A percentile compares a stretch with the other conserved stretches of the same genome.
These are phyloP conservation scores for Parauchenoglanis ngamensis DNA, from an alignment of 2,797 vertebrate species.

Conservation along the genomic window DNA sequence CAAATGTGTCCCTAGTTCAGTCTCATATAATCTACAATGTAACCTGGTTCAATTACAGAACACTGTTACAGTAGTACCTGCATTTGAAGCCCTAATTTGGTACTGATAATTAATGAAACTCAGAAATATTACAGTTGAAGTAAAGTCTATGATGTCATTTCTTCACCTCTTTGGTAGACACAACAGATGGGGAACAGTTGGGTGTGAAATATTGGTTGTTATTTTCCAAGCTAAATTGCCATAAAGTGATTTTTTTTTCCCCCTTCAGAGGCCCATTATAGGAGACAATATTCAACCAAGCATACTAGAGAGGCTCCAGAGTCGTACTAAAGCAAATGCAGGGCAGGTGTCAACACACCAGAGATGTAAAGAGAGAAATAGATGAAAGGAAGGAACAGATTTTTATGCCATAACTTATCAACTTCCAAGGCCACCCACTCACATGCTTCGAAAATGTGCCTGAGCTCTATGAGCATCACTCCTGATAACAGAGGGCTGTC, in stretches of 20 bases:
- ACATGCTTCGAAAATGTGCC: neutral
- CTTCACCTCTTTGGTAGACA: neutral
- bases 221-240: slow-evolving; percentile 22
- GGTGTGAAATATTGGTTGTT: slow-evolving; percentile 19
- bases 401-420: slow-evolving; percentile 3
- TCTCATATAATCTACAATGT: neutral
- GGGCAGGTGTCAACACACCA: slow-evolving; percentile 26
- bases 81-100: slow-evolving; percentile 17
- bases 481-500: neutral
- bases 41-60: neutral
- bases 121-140: slow-evolving; percentile 16
- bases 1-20: neutral
- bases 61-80: neutral
- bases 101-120: slow-evolving; percentile 16
- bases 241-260: neutral
- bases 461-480: neutral
- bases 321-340: slow-evolving; percentile 25
- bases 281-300: neutral
- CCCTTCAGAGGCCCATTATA: slow-evolving; percentile 1
- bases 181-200: slow-evolving; percentile 28
- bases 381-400: neutral
- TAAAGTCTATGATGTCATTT: neutral
- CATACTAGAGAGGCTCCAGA: neutral
- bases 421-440: slow-evolving; percentile 18
- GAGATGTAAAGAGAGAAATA: neutral